Evolutionary conservation across 1,140 invertebrate genomes (phyloP).

Genomic region (Agraylea sexmaculata): DNA sequence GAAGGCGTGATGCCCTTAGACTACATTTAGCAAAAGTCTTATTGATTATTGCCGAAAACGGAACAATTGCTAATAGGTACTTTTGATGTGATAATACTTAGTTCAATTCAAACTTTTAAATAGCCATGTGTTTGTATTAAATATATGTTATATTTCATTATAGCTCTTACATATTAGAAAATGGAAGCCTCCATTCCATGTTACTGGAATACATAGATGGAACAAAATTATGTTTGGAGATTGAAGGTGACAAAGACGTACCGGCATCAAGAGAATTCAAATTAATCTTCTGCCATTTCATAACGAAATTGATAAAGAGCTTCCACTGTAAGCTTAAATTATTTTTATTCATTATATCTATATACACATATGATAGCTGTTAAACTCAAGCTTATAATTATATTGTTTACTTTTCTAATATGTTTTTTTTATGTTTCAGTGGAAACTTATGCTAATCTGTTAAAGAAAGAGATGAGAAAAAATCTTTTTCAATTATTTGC

Average conservation of each 20-base stretch:
- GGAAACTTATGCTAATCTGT: slow-evolving; percentile 70
- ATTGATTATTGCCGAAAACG: slow-evolving; percentile 84
- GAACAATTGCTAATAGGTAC: slow-evolving; percentile 81
- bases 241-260: slow-evolving; percentile 80
- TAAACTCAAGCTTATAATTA: background rate
- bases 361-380: background rate
- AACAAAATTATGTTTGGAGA: slow-evolving; percentile 79
- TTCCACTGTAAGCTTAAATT: slow-evolving; percentile 61
- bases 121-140: background rate
- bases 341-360: background rate
- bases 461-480: slow-evolving; percentile 76
- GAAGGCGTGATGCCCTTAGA: slow-evolving; percentile 83
- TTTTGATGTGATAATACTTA: background rate
- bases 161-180: slow-evolving; percentile 71
- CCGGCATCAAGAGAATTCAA: slow-evolving; percentile 71
- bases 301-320: slow-evolving; percentile 85
- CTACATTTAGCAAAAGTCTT: slow-evolving; percentile 83
- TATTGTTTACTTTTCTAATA: background rate
- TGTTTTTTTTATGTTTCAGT: slow-evolving; percentile 47
- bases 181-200: slow-evolving; percentile 67
- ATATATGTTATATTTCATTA: slow-evolving; percentile 14
- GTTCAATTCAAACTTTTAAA: background rate
- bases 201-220: slow-evolving; percentile 95
- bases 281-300: slow-evolving; percentile 88
- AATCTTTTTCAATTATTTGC: slow-evolving; percentile 88